These are phyloP conservation scores for Sitophilus oryzae DNA, from an alignment of 1,140 invertebrate genomes.

Conservation along the genomic window DNA sequence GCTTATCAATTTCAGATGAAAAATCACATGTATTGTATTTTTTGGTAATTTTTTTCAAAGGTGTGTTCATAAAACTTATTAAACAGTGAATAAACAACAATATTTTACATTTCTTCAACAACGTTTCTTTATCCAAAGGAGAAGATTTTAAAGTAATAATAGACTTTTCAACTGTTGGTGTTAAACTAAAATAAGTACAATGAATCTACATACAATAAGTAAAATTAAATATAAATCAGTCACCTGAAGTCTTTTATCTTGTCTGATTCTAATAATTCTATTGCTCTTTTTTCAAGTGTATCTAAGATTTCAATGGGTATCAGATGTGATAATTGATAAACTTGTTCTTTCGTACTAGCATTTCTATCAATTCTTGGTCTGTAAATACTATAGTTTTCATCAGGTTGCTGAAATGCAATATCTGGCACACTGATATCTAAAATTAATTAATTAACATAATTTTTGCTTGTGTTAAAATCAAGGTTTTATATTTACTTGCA, in stretches of 20 bases:
- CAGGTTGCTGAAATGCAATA: constrained; percentile 1
- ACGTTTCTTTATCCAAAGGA: constrained; percentile 2
- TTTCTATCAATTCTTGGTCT: constrained; percentile 47
- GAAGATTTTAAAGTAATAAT: constrained; percentile 6
- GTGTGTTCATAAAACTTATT: constrained; percentile 41
- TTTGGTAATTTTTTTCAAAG: constrained; percentile 39
- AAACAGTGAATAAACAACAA: constrained; percentile 46
- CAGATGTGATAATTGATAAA: constrained; percentile 48
- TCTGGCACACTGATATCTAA: constrained; percentile 29
- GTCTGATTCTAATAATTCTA: constrained; percentile 32
- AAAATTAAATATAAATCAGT: neutral
- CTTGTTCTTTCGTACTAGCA: constrained; percentile 41
- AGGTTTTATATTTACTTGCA: too few relatives aligned
- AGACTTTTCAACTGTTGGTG: constrained; percentile 5
- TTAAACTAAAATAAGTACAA: constrained; percentile 9
- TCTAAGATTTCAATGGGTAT: constrained; percentile 44
- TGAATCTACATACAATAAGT: too few relatives aligned
- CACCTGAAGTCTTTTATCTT: constrained; percentile 33
- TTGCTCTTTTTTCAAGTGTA: constrained; percentile 36
- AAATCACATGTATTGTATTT: constrained; percentile 38
- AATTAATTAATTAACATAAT: too few relatives aligned
- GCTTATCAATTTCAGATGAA: constrained; percentile 39
- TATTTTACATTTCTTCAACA: constrained; percentile 30
- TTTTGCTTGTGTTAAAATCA: too few relatives aligned
- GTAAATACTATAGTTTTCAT: constrained; percentile 31